Evolutionary conservation across 2,113 vertebrate species (phyloP).

Genomic region (Athene cunicularia): DNA sequence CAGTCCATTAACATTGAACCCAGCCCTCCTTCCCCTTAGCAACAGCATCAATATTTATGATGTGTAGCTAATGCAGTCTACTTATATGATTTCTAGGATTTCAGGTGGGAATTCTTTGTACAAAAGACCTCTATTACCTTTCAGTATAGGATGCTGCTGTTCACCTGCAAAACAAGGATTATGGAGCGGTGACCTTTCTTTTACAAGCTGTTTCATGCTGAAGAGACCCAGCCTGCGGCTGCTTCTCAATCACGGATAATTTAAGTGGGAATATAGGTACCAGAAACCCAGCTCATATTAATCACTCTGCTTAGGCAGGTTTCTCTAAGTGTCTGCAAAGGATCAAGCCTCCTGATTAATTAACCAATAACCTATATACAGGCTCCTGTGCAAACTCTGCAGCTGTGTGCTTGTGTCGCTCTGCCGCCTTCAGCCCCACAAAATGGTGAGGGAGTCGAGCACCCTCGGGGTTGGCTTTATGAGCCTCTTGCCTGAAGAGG

Average conservation of each 20-base stretch:
- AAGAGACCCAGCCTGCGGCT: neutral
- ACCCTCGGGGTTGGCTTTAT: neutral
- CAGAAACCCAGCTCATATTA: neutral
- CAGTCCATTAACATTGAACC: slow-evolving; percentile 39
- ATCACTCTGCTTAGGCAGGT: neutral
- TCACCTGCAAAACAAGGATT: neutral
- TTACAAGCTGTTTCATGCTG: neutral
- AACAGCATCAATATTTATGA: slow-evolving; percentile 74
- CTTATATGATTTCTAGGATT: slow-evolving; percentile 46
- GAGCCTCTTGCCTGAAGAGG: neutral
- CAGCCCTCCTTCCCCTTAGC: neutral
- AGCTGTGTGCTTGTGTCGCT: neutral
- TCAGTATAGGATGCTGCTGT: neutral
- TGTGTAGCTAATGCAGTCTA: slow-evolving; percentile 58
- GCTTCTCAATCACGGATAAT: neutral
- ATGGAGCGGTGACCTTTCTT: neutral
- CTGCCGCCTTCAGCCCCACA: neutral
- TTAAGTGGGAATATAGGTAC: neutral
- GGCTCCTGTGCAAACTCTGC: neutral
- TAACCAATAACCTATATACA: neutral
- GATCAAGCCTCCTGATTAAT: neutral
- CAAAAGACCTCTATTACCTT: slow-evolving; percentile 17
- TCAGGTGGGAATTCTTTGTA: slow-evolving; percentile 20
- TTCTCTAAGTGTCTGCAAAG: neutral
- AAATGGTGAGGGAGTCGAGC: neutral